Conservation (phyloP, 1,140 invertebrate genomes). For the Cotesia glomerata region DNA sequence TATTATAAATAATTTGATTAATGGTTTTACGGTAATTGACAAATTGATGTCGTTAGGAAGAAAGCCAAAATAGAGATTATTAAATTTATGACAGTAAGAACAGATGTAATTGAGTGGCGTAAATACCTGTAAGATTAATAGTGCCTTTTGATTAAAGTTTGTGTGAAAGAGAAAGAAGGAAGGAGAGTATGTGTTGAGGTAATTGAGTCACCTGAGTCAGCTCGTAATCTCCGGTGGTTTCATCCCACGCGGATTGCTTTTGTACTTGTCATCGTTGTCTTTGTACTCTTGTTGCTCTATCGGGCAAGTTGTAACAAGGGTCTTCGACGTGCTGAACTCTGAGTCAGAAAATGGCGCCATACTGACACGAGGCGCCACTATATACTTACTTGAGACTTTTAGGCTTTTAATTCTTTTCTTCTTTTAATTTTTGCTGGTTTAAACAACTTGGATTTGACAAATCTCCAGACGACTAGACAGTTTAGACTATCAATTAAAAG, state of each 20-base stretch:
- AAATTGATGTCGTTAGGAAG: too few relatives aligned
- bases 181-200: too few relatives aligned
- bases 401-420: not conserved
- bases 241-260: not conserved
- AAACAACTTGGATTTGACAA: not conserved
- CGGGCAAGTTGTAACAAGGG: not conserved
- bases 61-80: too few relatives aligned
- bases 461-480: not conserved
- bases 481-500: not conserved
- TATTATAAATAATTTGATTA: too few relatives aligned
- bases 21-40: too few relatives aligned
- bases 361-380: not conserved
- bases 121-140: too few relatives aligned
- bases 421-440: not conserved
- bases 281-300: conserved; percentile 1
- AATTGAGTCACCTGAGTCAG: not conserved
- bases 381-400: not conserved
- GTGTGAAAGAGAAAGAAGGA: too few relatives aligned
- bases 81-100: too few relatives aligned
- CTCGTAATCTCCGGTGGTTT: not conserved
- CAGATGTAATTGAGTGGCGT: too few relatives aligned
- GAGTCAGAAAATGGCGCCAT: conserved; percentile 24
- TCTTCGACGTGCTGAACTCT: conserved; percentile 14
- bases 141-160: not conserved
- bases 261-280: not conserved